phyloP scores from a whole-genome alignment of 2,888 invertebrate species.

The Sphaerophoria rueppellii region DNA sequence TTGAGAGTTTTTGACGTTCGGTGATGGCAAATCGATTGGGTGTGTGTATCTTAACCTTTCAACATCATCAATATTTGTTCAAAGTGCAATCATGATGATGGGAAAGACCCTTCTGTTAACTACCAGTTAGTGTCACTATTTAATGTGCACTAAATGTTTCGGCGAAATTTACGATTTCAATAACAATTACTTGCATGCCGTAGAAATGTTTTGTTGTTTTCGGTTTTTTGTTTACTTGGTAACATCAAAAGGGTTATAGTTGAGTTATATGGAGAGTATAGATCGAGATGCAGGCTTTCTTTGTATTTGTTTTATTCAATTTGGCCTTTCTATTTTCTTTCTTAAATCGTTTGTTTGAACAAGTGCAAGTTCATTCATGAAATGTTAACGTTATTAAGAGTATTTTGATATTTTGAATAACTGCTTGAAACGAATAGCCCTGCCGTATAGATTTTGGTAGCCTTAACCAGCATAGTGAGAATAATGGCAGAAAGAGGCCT shows the following conservation, averaged over 20 bases:
- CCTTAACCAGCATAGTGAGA: too few species aligned
- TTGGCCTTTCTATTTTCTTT: too few species aligned
- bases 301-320: too few species aligned
- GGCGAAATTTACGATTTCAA: constrained; percentile 61
- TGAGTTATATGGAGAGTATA: background rate
- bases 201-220: constrained; percentile 1
- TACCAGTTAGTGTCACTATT: constrained; percentile 71
- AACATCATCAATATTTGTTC: constrained; percentile 74
- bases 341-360: too few species aligned
- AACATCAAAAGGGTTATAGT: background rate
- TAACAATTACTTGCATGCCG: constrained; percentile 59
- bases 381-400: too few species aligned
- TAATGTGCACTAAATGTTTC: constrained; percentile 69
- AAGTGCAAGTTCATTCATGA: too few species aligned
- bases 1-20: background rate
- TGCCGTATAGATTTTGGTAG: too few species aligned
- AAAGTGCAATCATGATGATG: constrained; percentile 70
- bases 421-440: too few species aligned
- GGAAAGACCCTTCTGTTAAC: constrained; percentile 71
- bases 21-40: constrained; percentile 68
- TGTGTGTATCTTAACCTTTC: constrained; percentile 68
- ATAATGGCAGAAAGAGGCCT: too few species aligned
- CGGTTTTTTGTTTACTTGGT: constrained; percentile 32
- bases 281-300: too few species aligned
- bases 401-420: too few species aligned